These are phyloP conservation scores for Anthopleura sola DNA, from an alignment of 64 coral and sea anemone genomes.

Conservation along the genomic window DNA sequence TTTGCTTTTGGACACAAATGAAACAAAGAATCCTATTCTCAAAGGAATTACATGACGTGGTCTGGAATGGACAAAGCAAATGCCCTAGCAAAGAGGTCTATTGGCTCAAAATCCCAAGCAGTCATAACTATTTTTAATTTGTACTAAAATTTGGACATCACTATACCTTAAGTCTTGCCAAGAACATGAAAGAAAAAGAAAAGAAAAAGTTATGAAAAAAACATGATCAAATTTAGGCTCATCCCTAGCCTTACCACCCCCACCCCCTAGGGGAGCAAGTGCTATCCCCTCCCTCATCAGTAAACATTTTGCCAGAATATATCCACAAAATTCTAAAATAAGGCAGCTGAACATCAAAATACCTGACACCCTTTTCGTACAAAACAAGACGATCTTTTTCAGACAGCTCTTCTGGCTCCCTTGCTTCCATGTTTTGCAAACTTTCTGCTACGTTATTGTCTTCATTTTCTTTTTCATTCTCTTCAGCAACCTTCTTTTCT, in stretches of 20 bases:
- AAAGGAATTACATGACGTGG: no score
- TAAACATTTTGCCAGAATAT: neutral
- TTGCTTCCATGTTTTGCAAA: neutral
- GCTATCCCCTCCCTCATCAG: no score
- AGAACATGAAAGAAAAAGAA: constrained; percentile 29
- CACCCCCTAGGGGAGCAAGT: no score
- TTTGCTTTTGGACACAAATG: no score
- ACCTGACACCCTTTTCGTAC: constrained; percentile 27
- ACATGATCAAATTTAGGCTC: neutral
- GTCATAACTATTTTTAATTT: no score
- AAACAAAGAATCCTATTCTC: no score
- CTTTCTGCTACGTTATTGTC: neutral
- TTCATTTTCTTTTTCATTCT: neutral
- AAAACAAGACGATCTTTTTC: neutral
- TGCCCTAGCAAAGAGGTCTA: no score
- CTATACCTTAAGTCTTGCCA: constrained; percentile 16
- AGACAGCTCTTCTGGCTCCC: neutral
- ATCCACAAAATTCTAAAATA: neutral
- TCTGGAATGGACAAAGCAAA: no score
- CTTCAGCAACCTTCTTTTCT: neutral
- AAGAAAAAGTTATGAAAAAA: neutral
- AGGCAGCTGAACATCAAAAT: neutral
- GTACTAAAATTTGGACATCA: no score
- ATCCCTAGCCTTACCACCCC: neutral
- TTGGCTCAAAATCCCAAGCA: no score